Percentiles rank a stretch among this genome's conserved stretches.
Evolutionary conservation across 2,797 vertebrate species (phyloP).

Genomic region (Pantherophis vulpinus): DNA sequence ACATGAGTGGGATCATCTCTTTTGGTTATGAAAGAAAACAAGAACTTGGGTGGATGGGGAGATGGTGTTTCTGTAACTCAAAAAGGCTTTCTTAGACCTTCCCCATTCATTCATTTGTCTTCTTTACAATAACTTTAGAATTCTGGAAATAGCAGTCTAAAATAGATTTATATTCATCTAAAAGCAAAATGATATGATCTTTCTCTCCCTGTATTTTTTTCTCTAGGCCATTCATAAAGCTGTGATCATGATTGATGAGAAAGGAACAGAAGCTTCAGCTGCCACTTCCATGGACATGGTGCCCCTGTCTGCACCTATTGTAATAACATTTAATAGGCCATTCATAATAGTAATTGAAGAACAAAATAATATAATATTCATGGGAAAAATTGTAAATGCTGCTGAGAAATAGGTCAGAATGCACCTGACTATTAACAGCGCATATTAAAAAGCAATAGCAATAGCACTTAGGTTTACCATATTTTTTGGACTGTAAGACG

Average conservation of each 20-base stretch:
- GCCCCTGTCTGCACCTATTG: neutral
- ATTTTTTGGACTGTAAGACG: too few relatives aligned
- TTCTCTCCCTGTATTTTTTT: neutral
- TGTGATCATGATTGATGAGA: conserved; percentile 24
- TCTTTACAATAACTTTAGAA: neutral
- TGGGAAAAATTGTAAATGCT: neutral
- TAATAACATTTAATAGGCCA: neutral
- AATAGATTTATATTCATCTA: neutral
- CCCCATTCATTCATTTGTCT: neutral
- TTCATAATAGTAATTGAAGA: neutral
- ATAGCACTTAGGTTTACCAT: too few relatives aligned
- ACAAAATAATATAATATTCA: neutral
- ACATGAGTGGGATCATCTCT: neutral
- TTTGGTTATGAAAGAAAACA: neutral
- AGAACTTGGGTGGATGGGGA: neutral
- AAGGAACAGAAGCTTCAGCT: conserved; percentile 16
- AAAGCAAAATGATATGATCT: neutral
- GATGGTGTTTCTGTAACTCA: neutral
- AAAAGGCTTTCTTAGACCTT: neutral
- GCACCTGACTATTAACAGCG: neutral
- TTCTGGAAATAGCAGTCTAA: neutral
- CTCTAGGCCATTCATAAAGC: conserved; percentile 20
- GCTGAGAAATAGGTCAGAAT: neutral
- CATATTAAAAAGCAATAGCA: neutral
- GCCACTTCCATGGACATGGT: conserved; percentile 17